phyloP scores from a whole-genome alignment of 2,797 vertebrate species.

The Tadarida brasiliensis region DNA sequence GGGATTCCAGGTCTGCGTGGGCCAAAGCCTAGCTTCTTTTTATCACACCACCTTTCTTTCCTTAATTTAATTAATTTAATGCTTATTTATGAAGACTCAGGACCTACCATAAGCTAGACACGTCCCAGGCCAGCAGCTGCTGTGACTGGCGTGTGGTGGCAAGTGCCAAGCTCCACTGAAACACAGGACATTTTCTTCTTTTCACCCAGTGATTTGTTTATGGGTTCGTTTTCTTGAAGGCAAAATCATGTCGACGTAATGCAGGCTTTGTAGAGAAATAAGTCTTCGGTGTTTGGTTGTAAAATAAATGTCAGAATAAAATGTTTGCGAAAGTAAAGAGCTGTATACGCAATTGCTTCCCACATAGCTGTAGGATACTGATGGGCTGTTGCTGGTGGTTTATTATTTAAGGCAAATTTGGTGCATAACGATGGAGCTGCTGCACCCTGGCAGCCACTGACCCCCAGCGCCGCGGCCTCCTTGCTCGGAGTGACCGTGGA shows the following conservation, averaged over 20 bases:
- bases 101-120: neutral
- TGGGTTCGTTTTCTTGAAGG: constrained; percentile 71
- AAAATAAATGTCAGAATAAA: constrained; percentile 85
- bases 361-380: constrained; percentile 40
- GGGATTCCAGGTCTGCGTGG: neutral
- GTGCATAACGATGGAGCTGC: neutral
- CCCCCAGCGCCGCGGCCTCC: neutral
- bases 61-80: neutral
- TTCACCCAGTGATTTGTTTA: constrained; percentile 70
- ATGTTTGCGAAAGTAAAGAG: constrained; percentile 82
- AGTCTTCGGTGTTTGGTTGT: constrained; percentile 75
- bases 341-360: constrained; percentile 68
- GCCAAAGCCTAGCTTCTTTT: neutral
- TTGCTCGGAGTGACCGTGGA: neutral
- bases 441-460: neutral
- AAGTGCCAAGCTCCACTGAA: neutral
- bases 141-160: neutral
- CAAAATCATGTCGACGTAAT: constrained; percentile 68
- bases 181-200: constrained; percentile 38
- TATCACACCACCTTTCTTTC: neutral
- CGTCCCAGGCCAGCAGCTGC: neutral
- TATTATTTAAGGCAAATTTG: constrained; percentile 70
- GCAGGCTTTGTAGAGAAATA: constrained; percentile 79
- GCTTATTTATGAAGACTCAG: neutral
- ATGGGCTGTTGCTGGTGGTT: constrained; percentile 32